Evolutionary conservation across 2,113 vertebrate species (phyloP), one percentile per base, ranked within the genome.

Genomic region (Phalacrocorax brasilianus): DNA sequence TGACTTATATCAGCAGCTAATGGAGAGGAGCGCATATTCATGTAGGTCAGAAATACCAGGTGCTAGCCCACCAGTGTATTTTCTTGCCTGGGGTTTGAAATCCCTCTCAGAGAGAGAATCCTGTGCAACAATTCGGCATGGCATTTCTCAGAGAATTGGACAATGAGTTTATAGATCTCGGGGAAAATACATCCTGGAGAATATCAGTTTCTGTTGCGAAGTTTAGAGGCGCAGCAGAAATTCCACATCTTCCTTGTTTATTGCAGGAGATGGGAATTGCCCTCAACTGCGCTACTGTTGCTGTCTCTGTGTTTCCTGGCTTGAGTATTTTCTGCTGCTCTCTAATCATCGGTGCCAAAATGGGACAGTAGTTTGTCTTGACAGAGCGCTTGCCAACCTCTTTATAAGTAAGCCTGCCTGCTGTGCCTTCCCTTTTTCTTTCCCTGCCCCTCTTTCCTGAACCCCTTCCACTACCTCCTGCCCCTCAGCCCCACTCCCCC

Each of bases 11-110:
- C 56, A 81, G 82, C 65, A 95, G 72, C 65, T 53, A 1, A 32
- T 24, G 47, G 50, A 65, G n/a, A 63, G 27, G 15, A 66, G 47
- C 5, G 2, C 3, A 1, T 52, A 23, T 26, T 87, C 2, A 0
- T 5, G 2, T 9, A 45, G 40, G 20, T 50, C 58, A 40, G 38
- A 14, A 72, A 58, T n/a, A 30, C 66, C 38, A 55, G 7, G 14
- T 86, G 38, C n/a, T 83, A 50, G 32, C 45, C 70, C 55, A 66
- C 35, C 27, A 8, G n/a, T 56, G 19, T 38, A 3, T 87, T 78
- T 92, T 72, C 44, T 42, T 91, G 61, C 52, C 56, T 40, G 30
- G 85, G 50, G 70, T 79, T 53, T 85, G 84, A 91, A 87, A 68
- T 85, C 52, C 14, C 9, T 52, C 35, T 61, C 19, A 22, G 44